Evolutionary conservation across 30 jellyfish, hydroid and myxozoan genomes (phyloP).

Genomic region (Hydractinia symbiolongicarpus): DNA sequence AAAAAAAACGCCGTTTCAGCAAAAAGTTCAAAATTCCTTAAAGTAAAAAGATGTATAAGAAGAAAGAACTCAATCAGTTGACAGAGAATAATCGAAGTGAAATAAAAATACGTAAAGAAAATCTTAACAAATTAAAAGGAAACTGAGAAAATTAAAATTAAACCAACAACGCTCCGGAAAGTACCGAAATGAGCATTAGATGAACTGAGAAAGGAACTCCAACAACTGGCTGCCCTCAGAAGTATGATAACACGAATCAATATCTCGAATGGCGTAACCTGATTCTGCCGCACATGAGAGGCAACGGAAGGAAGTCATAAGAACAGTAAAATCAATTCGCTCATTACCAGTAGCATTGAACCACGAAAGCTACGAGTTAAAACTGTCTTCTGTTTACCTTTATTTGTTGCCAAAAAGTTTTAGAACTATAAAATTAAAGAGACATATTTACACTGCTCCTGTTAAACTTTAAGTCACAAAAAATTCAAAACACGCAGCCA

Average conservation of each 20-base stretch:
- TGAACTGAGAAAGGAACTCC: background rate
- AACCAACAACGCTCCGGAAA: too few species aligned
- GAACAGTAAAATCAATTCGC: slow-evolving; percentile 48
- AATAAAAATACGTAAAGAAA: too few species aligned
- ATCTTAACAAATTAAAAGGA: too few species aligned
- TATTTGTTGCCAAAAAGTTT: slow-evolving; percentile 28
- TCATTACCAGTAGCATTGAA: slow-evolving; percentile 48
- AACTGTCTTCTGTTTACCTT: slow-evolving; percentile 58
- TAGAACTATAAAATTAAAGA: slow-evolving; percentile 57
- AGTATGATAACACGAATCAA: slow-evolving; percentile 46
- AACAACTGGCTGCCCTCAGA: slow-evolving; percentile 42
- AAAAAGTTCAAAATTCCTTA: too few species aligned
- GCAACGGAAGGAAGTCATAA: slow-evolving; percentile 44
- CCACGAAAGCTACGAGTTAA: slow-evolving; percentile 46
- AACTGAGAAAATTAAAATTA: too few species aligned
- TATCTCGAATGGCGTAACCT: slow-evolving; percentile 40
- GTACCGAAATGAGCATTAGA: background rate
- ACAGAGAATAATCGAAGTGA: too few species aligned
- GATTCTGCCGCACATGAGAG: slow-evolving; percentile 54
- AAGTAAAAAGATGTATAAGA: too few species aligned
- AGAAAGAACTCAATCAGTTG: too few species aligned
- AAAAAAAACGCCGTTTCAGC: too few species aligned
- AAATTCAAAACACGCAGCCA: slow-evolving; percentile 48
- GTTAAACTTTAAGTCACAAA: slow-evolving; percentile 37
- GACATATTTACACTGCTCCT: slow-evolving; percentile 56